phyloP scores from a whole-genome alignment of 2,888 invertebrate genomes.

The Cerastis leucographa region DNA sequence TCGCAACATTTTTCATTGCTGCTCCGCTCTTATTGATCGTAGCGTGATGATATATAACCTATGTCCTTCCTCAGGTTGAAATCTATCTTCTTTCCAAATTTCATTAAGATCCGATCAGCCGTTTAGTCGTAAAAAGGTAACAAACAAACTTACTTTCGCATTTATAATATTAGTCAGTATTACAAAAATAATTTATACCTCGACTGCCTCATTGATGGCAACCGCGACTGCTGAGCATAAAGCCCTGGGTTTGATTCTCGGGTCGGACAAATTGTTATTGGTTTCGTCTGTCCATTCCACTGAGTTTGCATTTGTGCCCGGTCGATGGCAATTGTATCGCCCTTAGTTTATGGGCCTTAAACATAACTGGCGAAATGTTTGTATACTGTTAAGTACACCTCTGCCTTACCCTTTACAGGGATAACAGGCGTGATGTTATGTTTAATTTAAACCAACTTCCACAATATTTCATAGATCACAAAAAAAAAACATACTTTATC shows the following conservation, averaged over 20 bases:
- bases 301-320: neutral
- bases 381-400: neutral
- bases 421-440: neutral
- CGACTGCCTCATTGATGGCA: neutral
- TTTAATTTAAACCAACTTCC: neutral
- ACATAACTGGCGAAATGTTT: neutral
- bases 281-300: too few species aligned
- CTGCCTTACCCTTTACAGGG: neutral
- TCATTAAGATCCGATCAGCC: too few species aligned
- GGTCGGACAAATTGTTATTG: neutral
- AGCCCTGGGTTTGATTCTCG: neutral
- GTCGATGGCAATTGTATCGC: neutral
- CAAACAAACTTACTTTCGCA: too few species aligned
- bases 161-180: too few species aligned
- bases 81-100: too few species aligned
- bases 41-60: too few species aligned
- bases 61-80: too few species aligned
- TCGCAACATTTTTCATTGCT: too few species aligned
- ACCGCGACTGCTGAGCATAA: neutral
- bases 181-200: neutral
- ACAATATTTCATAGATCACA: conserved; percentile 8
- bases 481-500: neutral
- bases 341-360: too few species aligned
- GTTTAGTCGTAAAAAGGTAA: too few species aligned
- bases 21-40: too few species aligned